phyloP scores from a whole-genome alignment of 2,888 invertebrate species.

The Chrysopilus asiliformis region DNA sequence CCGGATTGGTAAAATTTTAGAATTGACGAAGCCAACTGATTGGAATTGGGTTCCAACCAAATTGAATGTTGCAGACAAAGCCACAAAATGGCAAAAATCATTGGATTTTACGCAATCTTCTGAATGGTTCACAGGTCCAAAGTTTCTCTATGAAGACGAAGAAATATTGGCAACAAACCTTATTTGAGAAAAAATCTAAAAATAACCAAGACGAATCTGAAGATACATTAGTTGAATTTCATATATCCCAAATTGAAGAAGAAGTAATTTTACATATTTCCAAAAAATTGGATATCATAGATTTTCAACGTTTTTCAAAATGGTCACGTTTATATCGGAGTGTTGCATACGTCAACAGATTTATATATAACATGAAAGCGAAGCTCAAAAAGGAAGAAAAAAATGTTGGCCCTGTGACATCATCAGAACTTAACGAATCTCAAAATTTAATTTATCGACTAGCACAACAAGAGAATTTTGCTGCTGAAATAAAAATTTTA shows the following conservation, averaged over 20 bases:
- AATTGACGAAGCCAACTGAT: slow-evolving; percentile 6
- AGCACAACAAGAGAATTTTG: neutral
- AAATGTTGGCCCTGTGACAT: neutral
- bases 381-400: neutral
- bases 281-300: neutral
- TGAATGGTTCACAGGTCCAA: slow-evolving; percentile 1
- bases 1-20: slow-evolving; percentile 10
- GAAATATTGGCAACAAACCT: neutral
- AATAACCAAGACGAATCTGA: neutral
- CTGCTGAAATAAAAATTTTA: neutral
- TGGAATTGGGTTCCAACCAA: slow-evolving; percentile 11
- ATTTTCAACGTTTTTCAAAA: slow-evolving; percentile 3
- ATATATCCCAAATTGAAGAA: neutral
- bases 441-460: neutral
- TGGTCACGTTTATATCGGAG: neutral
- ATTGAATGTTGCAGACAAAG: no score
- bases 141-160: slow-evolving; percentile 1
- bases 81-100: slow-evolving; percentile 9
- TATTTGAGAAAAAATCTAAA: neutral
- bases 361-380: neutral
- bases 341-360: neutral
- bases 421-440: neutral
- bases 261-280: neutral
- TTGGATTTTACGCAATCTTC: slow-evolving; percentile 1
- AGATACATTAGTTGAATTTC: neutral